These are phyloP conservation scores for Prietella phreatophila DNA, from an alignment of 2,113 vertebrate species.

Conservation along the genomic window DNA sequence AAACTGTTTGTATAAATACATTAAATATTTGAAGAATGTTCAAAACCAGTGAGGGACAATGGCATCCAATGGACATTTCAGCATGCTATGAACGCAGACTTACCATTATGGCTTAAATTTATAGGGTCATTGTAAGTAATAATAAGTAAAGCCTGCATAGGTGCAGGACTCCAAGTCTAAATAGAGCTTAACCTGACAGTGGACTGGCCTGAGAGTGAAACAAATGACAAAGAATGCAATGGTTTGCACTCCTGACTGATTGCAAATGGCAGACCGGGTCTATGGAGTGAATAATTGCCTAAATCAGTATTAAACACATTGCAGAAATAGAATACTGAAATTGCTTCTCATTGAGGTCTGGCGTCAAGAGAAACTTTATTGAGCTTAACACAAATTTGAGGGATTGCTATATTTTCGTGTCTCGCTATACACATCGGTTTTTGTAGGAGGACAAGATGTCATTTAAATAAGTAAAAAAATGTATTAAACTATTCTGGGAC, in stretches of 20 bases:
- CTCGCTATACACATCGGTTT: slow-evolving; percentile 21
- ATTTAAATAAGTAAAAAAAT: slow-evolving; percentile 29
- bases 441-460: slow-evolving; percentile 43
- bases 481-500: slow-evolving; percentile 31
- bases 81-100: not conserved
- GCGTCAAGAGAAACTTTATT: slow-evolving; percentile 4
- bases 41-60: not conserved
- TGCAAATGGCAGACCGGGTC: not conserved
- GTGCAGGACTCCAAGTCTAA: not conserved
- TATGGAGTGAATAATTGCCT: slow-evolving; percentile 24
- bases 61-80: not conserved
- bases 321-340: slow-evolving; percentile 27
- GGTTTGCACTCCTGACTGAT: slow-evolving; percentile 23
- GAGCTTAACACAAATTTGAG: slow-evolving; percentile 23
- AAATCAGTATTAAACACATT: slow-evolving; percentile 26
- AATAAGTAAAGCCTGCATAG: not conserved
- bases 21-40: not conserved
- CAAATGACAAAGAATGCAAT: not conserved
- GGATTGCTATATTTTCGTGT: slow-evolving; percentile 27
- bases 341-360: slow-evolving; percentile 1
- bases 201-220: slow-evolving; percentile 21
- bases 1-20: not conserved
- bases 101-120: slow-evolving; percentile 15
- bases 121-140: not conserved
- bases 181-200: slow-evolving; percentile 1